Conservation (phyloP, 2,797 vertebrate genomes). For the Sebastolobus altivelis region DNA sequence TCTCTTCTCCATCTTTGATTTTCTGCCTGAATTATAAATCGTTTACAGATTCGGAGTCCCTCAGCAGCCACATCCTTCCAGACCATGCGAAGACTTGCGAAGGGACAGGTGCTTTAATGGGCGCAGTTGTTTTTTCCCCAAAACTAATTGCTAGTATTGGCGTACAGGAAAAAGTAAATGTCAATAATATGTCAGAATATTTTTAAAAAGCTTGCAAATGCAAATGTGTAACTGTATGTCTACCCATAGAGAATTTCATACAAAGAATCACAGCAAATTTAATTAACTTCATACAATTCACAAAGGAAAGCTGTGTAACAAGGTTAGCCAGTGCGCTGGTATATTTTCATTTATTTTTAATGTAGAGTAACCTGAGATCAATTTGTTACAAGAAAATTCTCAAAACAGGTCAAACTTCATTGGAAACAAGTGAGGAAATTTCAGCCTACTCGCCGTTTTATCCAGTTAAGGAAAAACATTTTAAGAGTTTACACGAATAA, state of each 20-base stretch:
- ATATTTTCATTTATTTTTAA: neutral
- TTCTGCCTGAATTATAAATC: constrained; percentile 64
- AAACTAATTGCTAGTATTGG: neutral
- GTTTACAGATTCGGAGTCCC: constrained; percentile 27
- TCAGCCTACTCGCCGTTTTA: neutral
- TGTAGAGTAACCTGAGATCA: neutral
- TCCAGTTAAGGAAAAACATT: neutral
- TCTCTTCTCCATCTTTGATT: constrained; percentile 62
- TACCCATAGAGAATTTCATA: neutral
- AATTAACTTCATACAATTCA: neutral
- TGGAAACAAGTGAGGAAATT: neutral
- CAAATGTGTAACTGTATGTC: neutral
- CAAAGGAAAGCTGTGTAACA: neutral
- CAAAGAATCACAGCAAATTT: neutral
- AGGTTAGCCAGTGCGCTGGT: neutral
- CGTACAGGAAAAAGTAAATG: neutral
- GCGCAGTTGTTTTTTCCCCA: neutral
- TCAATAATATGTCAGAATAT: neutral
- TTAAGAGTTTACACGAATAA: neutral
- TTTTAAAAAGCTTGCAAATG: neutral
- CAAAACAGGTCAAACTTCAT: neutral
- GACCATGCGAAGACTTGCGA: neutral
- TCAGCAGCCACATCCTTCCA: constrained; percentile 7
- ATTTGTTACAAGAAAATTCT: neutral
- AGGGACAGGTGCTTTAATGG: neutral